Conservation (phyloP, 2,797 vertebrate species). For the Epinephelus malabaricus region DNA sequence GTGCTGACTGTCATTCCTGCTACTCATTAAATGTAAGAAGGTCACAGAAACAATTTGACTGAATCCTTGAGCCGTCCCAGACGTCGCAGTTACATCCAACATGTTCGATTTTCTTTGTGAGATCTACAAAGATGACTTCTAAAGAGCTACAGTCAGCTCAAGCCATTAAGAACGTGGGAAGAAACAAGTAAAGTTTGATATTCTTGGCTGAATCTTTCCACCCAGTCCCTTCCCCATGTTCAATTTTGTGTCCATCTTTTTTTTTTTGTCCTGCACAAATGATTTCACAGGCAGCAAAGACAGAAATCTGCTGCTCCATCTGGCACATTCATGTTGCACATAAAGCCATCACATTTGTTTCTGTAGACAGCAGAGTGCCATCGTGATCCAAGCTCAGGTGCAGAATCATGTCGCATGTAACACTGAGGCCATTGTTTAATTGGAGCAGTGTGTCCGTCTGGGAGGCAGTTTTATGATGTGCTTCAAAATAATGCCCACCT, state of each 20-base stretch:
- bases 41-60: constrained; percentile 1
- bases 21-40: constrained; percentile 14
- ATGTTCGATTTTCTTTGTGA: background rate
- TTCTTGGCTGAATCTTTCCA: too few relatives aligned
- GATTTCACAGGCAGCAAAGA: background rate
- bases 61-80: constrained; percentile 1
- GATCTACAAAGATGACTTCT: background rate
- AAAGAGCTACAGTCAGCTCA: background rate
- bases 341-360: constrained; percentile 4
- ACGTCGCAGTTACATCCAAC: background rate
- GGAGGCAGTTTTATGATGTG: background rate
- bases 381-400: background rate
- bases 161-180: background rate
- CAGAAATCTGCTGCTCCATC: constrained; percentile 4
- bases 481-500: background rate
- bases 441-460: background rate
- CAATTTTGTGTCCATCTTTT: background rate
- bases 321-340: background rate
- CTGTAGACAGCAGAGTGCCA: background rate
- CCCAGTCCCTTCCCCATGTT: background rate
- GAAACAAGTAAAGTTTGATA: background rate
- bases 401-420: background rate
- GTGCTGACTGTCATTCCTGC: background rate
- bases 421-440: background rate
- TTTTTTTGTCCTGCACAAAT: background rate